Evolutionary conservation across 1,140 invertebrate genomes (phyloP), one percentile per base, ranked within the genome.

Genomic region (Lepidotrigona ventralis): DNA sequence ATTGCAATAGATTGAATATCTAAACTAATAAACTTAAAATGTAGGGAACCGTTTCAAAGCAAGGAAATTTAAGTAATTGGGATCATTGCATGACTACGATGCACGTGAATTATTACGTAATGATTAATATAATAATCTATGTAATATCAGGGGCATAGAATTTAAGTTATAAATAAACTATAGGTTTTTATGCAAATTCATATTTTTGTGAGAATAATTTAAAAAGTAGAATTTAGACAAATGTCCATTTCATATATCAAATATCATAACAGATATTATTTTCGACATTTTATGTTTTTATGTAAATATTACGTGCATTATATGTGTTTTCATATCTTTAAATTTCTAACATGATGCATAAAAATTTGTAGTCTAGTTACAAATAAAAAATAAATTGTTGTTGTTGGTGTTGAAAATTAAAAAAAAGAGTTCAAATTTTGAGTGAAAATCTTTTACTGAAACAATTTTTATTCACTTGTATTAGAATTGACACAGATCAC

Each of bases 31-130:
- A 68, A 68, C 19, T 0, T 23, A 68, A 39, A 68, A 68, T 11
- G 29, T 19, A 68, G 66, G 29, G 66, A 39, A 19, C 21, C 29
- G 19, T 39, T 68, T 19, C 33, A 39, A 68, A 68, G 39, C 39
- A 8, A 11, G 29, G 29, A 21, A 14, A 11, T 68, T 68, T 51
- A 76, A 76, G 29, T 64, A 64, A 76, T 76, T 63, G 74, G 23
- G 46, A 60, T 56, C n/a, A 64, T 76, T 76, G 64, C 2, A 46
- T 26, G 74, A 64, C 51, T 63, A 46, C 39, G 23, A 76, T 29
- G 58, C 11, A n/a, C 39, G 46, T 46, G 39, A 63, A 26, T 63
- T 46, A 46, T 46, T 64, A 17, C 23, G n/a, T 60, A 60, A 64
- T 64, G 39, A 46, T 46, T 46, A 46, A 76, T n/a, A n/a, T 29